Base-by-base conservation (phyloP, 2,113 vertebrate species). In the Clupea harengus region DNA sequence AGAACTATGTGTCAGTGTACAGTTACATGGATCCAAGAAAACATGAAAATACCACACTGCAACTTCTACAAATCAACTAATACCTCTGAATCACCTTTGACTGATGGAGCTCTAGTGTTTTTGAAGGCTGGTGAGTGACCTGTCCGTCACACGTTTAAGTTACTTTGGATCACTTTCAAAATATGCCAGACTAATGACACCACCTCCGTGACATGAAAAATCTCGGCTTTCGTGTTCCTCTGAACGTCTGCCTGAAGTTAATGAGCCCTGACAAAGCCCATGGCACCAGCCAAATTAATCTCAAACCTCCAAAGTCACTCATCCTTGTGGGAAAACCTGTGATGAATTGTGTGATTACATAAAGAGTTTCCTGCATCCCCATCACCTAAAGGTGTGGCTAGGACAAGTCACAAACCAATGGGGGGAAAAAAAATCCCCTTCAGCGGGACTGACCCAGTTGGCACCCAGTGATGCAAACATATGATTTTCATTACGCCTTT, bases 391-490 rank as follows among this genome's bases (percentile, higher is more conserved):
- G 81, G 85, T 84, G 86, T 67, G 47, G 84, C n/a, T 54, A 87
- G 87, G 84, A 57, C 78, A 88, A 81, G 88, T 88, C 50, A 86
- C 89, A 45, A 85, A 75, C 60, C 67, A 32, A 72, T 45, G 45
- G 17, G 64, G 54, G 46, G 39, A 3, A 72, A 78, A 78, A 78
- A 90, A 72, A 80, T 78, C 86, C 85, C 84, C 88, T 85, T 84
- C 83, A 84, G 85, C 86, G 86, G 78, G 18, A 39, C 39, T 92
- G 90, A 90, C 88, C 90, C 86, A 89, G 86, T 92, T 89, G 89
- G 88, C 88, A 83, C 72, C 54, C 84, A 85, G 44, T 82, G 86
- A 52, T 22, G 67, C 81, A 85, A 89, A 88, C 88, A 92, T 88
- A 83, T 72, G 91, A 88, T 85, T 87, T 89, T 85, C 85, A 90